Evolutionary conservation across 2,113 vertebrate species (phyloP).

Genomic region (Myrmecophaga tridactyla): DNA sequence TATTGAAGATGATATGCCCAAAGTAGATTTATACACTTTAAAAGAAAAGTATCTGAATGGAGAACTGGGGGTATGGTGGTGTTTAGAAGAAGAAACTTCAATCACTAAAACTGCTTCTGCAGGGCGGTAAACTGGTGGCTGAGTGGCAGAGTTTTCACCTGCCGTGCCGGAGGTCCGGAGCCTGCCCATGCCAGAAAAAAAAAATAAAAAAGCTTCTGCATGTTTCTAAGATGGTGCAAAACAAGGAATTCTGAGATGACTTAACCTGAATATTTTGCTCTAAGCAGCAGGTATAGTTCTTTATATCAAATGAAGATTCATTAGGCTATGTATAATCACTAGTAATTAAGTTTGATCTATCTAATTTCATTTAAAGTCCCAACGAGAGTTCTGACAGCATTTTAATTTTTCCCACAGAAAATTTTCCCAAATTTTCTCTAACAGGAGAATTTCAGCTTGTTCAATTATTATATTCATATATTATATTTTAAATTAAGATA

Average conservation of each 20-base stretch:
- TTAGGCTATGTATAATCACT: not conserved
- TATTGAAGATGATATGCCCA: not conserved
- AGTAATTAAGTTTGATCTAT: not conserved
- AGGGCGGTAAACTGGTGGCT: too few relatives aligned
- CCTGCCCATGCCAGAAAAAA: too few relatives aligned
- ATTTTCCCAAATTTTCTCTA: not conserved
- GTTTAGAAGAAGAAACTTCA: not conserved
- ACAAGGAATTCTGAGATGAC: not conserved
- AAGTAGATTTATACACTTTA: not conserved
- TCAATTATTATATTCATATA: not conserved
- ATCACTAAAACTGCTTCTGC: not conserved
- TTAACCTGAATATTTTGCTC: not conserved
- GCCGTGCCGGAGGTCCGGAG: too few relatives aligned
- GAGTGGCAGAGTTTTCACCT: too few relatives aligned
- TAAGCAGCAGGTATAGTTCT: not conserved
- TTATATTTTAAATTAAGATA: conserved; percentile 29
- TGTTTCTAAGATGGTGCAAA: not conserved
- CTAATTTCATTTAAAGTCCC: not conserved
- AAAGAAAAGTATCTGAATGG: not conserved
- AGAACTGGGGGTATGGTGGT: not conserved
- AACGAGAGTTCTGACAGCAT: not conserved
- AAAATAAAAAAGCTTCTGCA: too few relatives aligned
- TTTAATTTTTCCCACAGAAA: not conserved
- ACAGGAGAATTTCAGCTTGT: not conserved
- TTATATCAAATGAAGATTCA: not conserved